Conservation (phyloP, 2,797 vertebrate species). For the Monodelphis domestica region DNA sequence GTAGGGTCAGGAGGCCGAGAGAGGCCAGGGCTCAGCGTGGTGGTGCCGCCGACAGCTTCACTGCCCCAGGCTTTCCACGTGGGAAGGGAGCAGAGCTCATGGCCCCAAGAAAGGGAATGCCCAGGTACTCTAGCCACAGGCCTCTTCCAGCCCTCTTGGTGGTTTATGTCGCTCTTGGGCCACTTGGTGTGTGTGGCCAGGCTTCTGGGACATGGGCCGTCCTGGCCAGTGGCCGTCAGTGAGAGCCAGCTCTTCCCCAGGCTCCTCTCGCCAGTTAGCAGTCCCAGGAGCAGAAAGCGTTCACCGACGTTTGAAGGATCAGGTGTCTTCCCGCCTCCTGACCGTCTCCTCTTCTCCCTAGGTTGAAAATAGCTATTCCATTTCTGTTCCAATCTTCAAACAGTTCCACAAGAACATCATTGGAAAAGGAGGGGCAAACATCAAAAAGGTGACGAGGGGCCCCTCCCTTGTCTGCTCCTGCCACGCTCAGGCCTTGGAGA, state of each 20-base stretch:
- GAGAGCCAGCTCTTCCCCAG: no score
- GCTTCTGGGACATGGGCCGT: background rate
- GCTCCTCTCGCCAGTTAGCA: background rate
- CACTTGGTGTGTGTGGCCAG: background rate
- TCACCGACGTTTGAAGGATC: accelerated
- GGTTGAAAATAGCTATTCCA: constrained; percentile 97
- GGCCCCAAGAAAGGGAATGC: background rate
- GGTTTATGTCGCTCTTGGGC: background rate
- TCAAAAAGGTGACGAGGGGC: constrained; percentile 92
- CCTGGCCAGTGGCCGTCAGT: background rate
- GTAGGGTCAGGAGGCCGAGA: background rate
- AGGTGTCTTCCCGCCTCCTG: background rate
- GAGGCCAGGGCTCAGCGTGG: background rate
- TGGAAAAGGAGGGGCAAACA: constrained; percentile 98
- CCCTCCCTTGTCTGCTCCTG: accelerated
- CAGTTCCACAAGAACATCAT: constrained; percentile 99
- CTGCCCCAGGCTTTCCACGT: background rate
- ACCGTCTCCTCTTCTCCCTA: constrained; percentile 60
- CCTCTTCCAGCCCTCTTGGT: background rate
- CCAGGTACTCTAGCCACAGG: background rate
- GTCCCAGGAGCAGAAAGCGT: background rate
- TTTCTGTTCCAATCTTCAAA: constrained; percentile 99
- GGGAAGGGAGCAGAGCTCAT: background rate
- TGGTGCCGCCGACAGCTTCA: background rate
- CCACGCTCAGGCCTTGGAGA: background rate